phyloP scores from a whole-genome alignment of 2,888 invertebrate genomes.

The Cremastinae sp. region DNA sequence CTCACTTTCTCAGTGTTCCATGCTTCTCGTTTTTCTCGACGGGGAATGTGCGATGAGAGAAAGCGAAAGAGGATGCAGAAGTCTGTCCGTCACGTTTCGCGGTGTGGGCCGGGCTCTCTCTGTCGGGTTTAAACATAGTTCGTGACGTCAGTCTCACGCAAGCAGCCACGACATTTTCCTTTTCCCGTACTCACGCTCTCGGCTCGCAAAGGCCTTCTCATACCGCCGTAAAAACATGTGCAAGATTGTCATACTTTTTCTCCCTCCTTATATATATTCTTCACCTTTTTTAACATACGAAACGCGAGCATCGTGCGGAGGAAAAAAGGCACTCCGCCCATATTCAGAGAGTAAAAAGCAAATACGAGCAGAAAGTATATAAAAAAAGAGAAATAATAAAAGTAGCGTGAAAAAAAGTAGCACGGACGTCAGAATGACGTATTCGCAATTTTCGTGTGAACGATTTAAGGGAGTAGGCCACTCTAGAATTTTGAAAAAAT shows the following conservation, averaged over 20 bases:
- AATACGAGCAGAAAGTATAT: too few species aligned
- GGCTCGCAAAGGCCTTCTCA: slow-evolving; percentile 14
- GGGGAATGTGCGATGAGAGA: slow-evolving; percentile 33
- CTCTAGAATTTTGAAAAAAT: too few species aligned
- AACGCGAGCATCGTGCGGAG: neutral
- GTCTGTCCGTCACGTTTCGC: slow-evolving; percentile 46
- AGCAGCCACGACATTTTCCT: slow-evolving; percentile 27
- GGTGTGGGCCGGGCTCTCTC: slow-evolving; percentile 57
- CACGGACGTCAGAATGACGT: too few species aligned
- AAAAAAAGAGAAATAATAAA: too few species aligned
- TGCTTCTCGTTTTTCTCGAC: slow-evolving; percentile 13
- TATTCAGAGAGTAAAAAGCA: slow-evolving; percentile 1
- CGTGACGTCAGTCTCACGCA: slow-evolving; percentile 69
- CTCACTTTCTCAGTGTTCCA: neutral
- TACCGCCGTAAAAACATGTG: slow-evolving; percentile 4
- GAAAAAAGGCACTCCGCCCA: slow-evolving; percentile 30
- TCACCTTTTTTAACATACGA: neutral
- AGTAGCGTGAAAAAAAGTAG: too few species aligned
- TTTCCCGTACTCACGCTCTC: slow-evolving; percentile 41
- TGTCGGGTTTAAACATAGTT: slow-evolving; percentile 72
- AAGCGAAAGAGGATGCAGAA: slow-evolving; percentile 47
- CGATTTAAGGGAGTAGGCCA: too few species aligned
- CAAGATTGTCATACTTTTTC: neutral
- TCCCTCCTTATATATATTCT: too few species aligned
- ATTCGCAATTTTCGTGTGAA: too few species aligned